These are phyloP conservation scores for Dendrocincla fuliginosa DNA, from an alignment of 2,797 vertebrate genomes.

Conservation along the genomic window DNA sequence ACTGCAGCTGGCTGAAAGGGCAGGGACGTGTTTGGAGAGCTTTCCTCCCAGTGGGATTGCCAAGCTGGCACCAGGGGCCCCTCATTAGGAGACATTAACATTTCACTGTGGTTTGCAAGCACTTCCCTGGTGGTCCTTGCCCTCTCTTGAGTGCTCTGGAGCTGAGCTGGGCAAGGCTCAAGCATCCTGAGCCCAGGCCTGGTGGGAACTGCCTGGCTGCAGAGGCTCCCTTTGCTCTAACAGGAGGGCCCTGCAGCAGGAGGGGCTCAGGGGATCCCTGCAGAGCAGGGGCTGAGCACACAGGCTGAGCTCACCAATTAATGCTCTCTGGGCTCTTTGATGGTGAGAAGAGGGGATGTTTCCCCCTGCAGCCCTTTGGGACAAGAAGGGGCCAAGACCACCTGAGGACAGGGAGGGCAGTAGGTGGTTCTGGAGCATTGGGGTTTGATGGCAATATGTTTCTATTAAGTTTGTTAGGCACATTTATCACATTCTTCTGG, in stretches of 20 bases:
- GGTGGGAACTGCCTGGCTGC: background rate
- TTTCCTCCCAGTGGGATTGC: background rate
- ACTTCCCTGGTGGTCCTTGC: background rate
- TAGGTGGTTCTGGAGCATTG: background rate
- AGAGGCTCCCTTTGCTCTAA: background rate
- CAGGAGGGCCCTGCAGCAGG: no score
- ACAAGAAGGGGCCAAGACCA: no score
- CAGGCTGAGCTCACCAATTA: no score
- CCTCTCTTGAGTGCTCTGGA: background rate
- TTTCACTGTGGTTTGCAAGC: background rate
- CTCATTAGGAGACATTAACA: background rate
- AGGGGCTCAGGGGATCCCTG: no score
- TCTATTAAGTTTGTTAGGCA: background rate
- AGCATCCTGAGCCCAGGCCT: background rate
- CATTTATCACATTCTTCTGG: background rate
- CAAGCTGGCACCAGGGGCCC: background rate
- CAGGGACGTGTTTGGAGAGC: background rate
- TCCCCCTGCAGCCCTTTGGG: no score
- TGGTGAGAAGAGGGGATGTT: no score
- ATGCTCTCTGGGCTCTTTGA: no score
- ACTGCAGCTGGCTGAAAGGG: background rate
- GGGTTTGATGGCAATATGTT: background rate
- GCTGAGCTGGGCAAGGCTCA: background rate
- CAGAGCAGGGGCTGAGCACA: no score
- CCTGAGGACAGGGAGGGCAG: no score